phyloP scores from a whole-genome alignment of 2,113 vertebrate species.

The Hippotragus niger region DNA sequence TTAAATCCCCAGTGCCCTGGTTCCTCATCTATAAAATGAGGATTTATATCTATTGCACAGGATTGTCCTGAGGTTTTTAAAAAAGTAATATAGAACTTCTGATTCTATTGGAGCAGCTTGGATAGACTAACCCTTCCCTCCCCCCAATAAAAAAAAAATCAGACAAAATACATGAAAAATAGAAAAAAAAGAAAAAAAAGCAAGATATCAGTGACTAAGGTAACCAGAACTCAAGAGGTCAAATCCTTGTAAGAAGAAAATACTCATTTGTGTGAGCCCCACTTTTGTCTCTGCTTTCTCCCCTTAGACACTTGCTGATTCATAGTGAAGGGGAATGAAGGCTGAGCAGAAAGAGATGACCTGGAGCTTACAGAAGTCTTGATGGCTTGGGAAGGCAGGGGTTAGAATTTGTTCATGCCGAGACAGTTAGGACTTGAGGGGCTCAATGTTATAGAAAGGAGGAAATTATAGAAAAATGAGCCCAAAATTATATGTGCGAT shows the following conservation, averaged over 20 bases:
- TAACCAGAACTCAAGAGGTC: neutral
- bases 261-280: neutral
- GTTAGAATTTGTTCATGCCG: neutral
- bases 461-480: neutral
- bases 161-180: neutral
- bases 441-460: neutral
- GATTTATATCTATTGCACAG: neutral
- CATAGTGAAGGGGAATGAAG: neutral
- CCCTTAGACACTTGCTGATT: neutral
- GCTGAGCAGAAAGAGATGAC: neutral
- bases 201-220: neutral
- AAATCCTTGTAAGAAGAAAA: neutral
- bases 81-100: neutral
- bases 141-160: neutral
- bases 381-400: neutral
- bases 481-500: neutral
- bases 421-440: neutral
- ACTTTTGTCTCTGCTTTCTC: neutral
- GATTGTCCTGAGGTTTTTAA: neutral
- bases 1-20: neutral
- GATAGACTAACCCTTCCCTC: neutral
- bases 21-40: neutral
- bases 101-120: neutral
- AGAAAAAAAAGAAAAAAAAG: neutral
- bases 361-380: neutral